These are phyloP conservation scores for Lamellibrachia satsuma DNA, from an alignment of 2,888 invertebrate genomes.

Conservation along the genomic window DNA sequence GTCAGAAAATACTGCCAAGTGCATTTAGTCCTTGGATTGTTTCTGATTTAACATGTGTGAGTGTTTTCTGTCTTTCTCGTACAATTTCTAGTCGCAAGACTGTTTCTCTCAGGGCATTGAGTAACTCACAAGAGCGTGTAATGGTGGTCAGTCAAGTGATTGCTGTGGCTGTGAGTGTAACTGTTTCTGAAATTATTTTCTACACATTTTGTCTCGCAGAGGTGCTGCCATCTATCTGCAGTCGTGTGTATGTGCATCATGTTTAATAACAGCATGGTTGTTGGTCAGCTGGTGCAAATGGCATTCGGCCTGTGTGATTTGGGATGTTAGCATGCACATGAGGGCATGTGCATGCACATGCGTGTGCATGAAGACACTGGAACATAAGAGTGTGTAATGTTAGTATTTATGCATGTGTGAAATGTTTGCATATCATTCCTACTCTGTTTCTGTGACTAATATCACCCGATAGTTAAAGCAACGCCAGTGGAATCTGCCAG, in stretches of 20 bases:
- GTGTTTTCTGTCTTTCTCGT: neutral
- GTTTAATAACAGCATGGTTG: neutral
- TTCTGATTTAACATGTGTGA: neutral
- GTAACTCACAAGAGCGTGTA: neutral
- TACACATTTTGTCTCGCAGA: neutral
- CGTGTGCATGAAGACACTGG: neutral
- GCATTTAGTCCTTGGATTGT: neutral
- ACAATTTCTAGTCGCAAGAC: neutral
- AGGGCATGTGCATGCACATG: neutral
- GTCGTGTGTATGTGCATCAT: neutral
- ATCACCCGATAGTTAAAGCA: neutral
- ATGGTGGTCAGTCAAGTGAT: neutral
- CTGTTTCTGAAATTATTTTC: neutral
- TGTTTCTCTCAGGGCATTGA: conserved; percentile 4
- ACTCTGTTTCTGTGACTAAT: neutral
- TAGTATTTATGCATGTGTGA: neutral
- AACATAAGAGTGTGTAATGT: neutral
- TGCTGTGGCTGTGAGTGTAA: neutral
- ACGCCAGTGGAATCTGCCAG: neutral
- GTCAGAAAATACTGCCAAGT: neutral
- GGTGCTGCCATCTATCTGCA: neutral
- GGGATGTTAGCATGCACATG: neutral
- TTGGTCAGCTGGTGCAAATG: neutral
- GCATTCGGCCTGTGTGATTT: neutral
- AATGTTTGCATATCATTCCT: conserved; percentile 10